Evolutionary conservation across 2,113 vertebrate genomes (phyloP).

Genomic region (Dunckerocampus dactyliophorus): DNA sequence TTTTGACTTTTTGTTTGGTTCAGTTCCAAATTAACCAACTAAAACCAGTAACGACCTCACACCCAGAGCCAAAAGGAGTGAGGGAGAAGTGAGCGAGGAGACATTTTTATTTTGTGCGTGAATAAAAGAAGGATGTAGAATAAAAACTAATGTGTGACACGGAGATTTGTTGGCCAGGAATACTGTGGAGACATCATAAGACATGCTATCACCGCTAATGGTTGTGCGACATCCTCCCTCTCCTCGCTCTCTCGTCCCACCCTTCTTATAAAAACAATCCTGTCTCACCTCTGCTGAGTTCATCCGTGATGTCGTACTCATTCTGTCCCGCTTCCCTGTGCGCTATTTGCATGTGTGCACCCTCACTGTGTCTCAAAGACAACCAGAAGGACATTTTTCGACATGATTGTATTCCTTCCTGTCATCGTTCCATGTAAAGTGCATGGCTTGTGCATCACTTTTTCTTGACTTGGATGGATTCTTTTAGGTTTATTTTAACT

Average conservation of each 20-base stretch:
- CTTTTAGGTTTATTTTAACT: conserved; percentile 61
- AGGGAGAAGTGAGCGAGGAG: conserved; percentile 44
- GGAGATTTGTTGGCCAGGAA: background rate
- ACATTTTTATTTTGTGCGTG: background rate
- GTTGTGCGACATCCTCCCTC: background rate
- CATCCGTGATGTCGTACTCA: background rate
- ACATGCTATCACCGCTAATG: no score
- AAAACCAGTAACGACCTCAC: conserved; percentile 68
- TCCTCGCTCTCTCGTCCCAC: background rate
- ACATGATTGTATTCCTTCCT: conserved; percentile 1
- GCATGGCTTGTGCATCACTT: conserved; percentile 71
- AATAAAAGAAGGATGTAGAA: no score
- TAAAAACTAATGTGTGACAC: background rate
- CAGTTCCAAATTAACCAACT: conserved; percentile 56
- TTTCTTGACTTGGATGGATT: conserved; percentile 62
- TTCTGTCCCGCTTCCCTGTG: conserved; percentile 45
- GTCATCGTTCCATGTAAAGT: conserved; percentile 35
- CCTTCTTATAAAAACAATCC: background rate
- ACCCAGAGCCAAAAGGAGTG: conserved; percentile 24
- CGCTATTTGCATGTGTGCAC: conserved; percentile 50
- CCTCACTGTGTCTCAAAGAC: conserved; percentile 20
- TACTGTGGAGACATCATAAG: conserved; percentile 5
- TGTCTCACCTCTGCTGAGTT: background rate
- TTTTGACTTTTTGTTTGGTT: conserved; percentile 24
- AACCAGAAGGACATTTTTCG: background rate